Evolutionary conservation across 1,140 invertebrate genomes (phyloP).

Genomic region (Aphelenchoides besseyi): DNA sequence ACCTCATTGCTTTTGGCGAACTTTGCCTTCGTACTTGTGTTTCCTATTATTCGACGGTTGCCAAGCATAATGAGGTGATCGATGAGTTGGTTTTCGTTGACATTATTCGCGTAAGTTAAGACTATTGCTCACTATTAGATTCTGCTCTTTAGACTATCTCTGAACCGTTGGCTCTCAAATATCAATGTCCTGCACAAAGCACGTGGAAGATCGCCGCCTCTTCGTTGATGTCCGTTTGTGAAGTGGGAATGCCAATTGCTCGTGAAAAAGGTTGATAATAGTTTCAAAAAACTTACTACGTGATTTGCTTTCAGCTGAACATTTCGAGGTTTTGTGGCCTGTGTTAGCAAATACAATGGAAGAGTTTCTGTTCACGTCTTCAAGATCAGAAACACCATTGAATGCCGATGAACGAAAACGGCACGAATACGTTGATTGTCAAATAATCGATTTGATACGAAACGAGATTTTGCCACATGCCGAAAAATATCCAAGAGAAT

Average conservation of each 20-base stretch:
- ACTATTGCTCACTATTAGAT: neutral
- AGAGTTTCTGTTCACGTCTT: constrained; percentile 78
- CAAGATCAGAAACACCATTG: constrained; percentile 71
- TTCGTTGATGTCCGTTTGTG: constrained; percentile 75
- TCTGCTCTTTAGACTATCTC: constrained; percentile 33
- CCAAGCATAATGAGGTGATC: constrained; percentile 45
- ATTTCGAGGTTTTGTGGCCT: constrained; percentile 71
- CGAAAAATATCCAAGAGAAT: constrained; percentile 76
- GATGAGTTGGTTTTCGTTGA: constrained; percentile 47
- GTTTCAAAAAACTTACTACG: constrained; percentile 42
- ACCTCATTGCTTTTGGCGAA: constrained; percentile 58
- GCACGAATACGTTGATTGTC: constrained; percentile 62
- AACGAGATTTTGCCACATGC: constrained; percentile 81
- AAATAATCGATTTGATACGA: constrained; percentile 78
- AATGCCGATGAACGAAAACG: constrained; percentile 56
- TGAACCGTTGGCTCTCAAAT: constrained; percentile 75
- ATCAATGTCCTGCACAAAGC: constrained; percentile 75
- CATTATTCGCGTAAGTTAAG: constrained; percentile 47
- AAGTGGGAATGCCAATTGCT: constrained; percentile 80
- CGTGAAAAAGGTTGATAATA: constrained; percentile 71
- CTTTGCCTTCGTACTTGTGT: constrained; percentile 46
- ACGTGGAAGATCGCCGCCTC: constrained; percentile 82
- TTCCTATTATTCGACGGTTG: constrained; percentile 51
- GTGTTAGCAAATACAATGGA: constrained; percentile 80
- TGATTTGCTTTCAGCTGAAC: constrained; percentile 54